phyloP scores from a whole-genome alignment of 1,140 invertebrate species.

The Monochamus saltuarius region DNA sequence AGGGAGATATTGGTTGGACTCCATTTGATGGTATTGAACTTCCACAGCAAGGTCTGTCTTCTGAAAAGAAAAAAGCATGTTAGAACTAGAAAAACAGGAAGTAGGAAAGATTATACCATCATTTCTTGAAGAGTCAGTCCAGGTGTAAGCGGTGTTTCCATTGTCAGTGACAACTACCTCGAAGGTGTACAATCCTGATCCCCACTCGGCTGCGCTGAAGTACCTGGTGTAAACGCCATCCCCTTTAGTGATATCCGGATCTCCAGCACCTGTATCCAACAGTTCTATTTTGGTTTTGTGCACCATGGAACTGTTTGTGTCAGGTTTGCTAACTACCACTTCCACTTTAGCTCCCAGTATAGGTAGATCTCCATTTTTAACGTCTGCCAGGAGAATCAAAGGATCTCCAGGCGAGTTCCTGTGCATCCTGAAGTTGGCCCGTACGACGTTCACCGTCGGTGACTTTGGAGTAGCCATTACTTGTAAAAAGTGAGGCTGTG shows the following conservation, averaged over 20 bases:
- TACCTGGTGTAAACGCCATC: slow-evolving; percentile 69
- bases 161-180: slow-evolving; percentile 54
- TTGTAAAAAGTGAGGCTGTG: slow-evolving; percentile 61
- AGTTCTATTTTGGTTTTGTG: slow-evolving; percentile 55
- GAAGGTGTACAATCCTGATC: slow-evolving; percentile 57
- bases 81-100: background rate
- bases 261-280: slow-evolving; percentile 63
- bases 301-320: slow-evolving; percentile 49
- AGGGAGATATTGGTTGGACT: slow-evolving; percentile 52
- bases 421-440: slow-evolving; percentile 51
- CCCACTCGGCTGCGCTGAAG: slow-evolving; percentile 56
- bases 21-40: slow-evolving; percentile 51
- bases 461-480: slow-evolving; percentile 55
- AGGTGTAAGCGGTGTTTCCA: slow-evolving; percentile 56
- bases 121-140: slow-evolving; percentile 36
- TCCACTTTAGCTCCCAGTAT: slow-evolving; percentile 57
- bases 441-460: slow-evolving; percentile 47
- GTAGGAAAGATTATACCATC: slow-evolving; percentile 34
- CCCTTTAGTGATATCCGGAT: slow-evolving; percentile 64
- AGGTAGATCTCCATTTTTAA: slow-evolving; percentile 56
- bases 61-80: slow-evolving; percentile 34
- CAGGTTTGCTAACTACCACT: slow-evolving; percentile 52
- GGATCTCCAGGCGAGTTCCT: slow-evolving; percentile 45
- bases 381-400: slow-evolving; percentile 56
- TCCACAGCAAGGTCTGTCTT: slow-evolving; percentile 53